Percentiles rank a stretch among this genome's conserved stretches.
Conservation (phyloP, 2,888 invertebrate genomes). For the Heteromurus nitidus region DNA sequence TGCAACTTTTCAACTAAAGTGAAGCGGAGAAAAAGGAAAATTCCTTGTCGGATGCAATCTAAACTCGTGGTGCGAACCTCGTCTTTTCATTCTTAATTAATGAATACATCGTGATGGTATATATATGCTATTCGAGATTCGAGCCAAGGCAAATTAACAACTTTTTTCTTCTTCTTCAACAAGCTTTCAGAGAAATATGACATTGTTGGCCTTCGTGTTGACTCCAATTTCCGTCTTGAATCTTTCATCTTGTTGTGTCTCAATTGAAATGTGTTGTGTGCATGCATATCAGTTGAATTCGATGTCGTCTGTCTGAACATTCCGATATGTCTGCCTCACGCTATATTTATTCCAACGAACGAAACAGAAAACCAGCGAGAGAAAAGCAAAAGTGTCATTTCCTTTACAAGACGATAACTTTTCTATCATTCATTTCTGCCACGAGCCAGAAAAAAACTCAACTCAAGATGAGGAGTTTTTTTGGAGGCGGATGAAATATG, state of each 20-base stretch:
- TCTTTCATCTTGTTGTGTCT: conserved; percentile 21
- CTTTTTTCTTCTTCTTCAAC: too few species aligned
- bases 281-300: conserved; percentile 21
- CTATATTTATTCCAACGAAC: conserved; percentile 1
- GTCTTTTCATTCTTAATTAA: too few species aligned
- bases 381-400: conserved; percentile 36
- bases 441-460: conserved; percentile 30
- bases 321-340: not conserved
- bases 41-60: too few species aligned
- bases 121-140: too few species aligned
- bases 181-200: too few species aligned
- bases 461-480: too few species aligned
- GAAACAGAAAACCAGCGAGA: not conserved
- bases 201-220: not conserved
- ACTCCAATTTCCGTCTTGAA: not conserved
- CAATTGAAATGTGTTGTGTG: conserved; percentile 12
- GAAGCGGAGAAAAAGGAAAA: too few species aligned
- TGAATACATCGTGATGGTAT: too few species aligned
- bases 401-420: conserved; percentile 41
- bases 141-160: conserved; percentile 12
- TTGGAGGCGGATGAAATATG: conserved; percentile 64
- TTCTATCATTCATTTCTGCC: conserved; percentile 58
- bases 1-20: too few species aligned
- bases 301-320: conserved; percentile 16
- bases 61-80: too few species aligned